Percentiles rank a stretch among this genome's conserved stretches.
phyloP scores from a whole-genome alignment of 1,140 invertebrate species.

The Drosophila burlai region DNA sequence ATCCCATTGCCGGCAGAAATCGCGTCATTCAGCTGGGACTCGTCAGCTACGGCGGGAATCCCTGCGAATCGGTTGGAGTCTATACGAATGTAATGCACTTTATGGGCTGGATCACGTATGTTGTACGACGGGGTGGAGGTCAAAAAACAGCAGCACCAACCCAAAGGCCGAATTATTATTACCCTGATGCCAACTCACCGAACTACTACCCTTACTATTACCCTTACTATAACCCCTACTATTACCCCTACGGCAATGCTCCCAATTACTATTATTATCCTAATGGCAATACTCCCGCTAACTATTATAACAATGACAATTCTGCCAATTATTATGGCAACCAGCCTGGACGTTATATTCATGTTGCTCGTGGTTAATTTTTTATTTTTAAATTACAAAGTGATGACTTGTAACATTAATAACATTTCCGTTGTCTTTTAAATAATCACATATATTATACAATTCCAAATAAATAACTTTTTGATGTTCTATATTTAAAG shows the following conservation, averaged over 20 bases:
- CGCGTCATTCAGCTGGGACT: constrained; percentile 12
- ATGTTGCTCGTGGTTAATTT: not conserved
- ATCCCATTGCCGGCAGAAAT: not conserved
- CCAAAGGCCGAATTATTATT: not conserved
- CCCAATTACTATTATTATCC: not conserved
- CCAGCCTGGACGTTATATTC: not conserved
- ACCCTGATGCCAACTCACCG: too few relatives aligned
- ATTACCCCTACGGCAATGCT: too few relatives aligned
- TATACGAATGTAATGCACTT: constrained; percentile 20
- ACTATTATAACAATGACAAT: too few relatives aligned
- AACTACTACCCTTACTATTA: too few relatives aligned
- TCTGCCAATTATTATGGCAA: not conserved
- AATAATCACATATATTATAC: too few relatives aligned
- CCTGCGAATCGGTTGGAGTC: not conserved
- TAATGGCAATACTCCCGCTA: not conserved
- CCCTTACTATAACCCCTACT: too few relatives aligned
- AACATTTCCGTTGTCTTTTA: too few relatives aligned
- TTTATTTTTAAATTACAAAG: not conserved
- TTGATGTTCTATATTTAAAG: too few relatives aligned
- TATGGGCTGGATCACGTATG: not conserved
- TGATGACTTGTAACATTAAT: too few relatives aligned
- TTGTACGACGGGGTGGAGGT: not conserved
- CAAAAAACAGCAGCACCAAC: not conserved
- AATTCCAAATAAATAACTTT: too few relatives aligned
- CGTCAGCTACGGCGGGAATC: not conserved